phyloP scores from a whole-genome alignment of 2,113 vertebrate species.

The Tachycineta bicolor region DNA sequence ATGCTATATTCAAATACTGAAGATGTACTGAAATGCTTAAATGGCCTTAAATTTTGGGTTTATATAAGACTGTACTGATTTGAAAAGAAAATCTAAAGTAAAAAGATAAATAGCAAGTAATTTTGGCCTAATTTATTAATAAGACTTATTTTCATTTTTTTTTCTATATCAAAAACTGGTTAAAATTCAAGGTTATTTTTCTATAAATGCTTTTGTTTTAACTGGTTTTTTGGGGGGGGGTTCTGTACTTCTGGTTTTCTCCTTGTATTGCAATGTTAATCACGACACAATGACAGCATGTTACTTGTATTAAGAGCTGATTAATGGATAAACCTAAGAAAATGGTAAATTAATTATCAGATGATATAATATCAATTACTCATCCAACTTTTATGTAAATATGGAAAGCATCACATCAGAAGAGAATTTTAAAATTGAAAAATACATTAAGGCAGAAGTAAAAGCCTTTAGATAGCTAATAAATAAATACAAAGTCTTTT shows the following conservation, averaged over 20 bases:
- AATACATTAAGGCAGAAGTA: background rate
- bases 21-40: background rate
- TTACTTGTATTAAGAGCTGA: background rate
- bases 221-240: background rate
- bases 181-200: background rate
- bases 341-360: background rate
- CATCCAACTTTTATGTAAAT: background rate
- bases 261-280: background rate
- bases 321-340: background rate
- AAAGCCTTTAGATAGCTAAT: background rate
- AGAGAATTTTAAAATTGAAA: background rate
- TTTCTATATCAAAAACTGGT: background rate
- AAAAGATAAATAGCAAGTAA: background rate
- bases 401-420: background rate
- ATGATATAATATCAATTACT: background rate
- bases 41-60: background rate
- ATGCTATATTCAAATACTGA: background rate
- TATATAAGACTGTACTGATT: background rate
- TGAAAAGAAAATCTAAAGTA: background rate
- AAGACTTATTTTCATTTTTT: background rate
- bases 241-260: background rate
- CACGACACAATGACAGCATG: background rate
- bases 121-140: background rate
- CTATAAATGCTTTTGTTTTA: background rate
- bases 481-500: background rate